A percentile compares a stretch with the other conserved stretches of the same genome.
Evolutionary conservation across 2,888 invertebrate species (phyloP).

Genomic region (Harpalus rufipes): DNA sequence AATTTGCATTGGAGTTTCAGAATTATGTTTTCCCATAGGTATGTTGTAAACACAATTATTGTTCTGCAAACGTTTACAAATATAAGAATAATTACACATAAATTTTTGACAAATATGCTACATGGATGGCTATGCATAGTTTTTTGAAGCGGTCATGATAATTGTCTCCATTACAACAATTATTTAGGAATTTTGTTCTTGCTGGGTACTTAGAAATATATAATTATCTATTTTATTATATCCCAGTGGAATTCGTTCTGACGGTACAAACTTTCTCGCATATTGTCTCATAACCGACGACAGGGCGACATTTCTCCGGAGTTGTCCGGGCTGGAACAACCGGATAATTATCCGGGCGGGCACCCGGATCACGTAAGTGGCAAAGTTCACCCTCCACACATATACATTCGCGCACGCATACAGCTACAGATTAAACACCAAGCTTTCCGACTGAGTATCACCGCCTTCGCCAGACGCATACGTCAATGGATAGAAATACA

Average conservation of each 20-base stretch:
- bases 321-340: conserved; percentile 30
- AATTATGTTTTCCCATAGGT: too few relatives aligned
- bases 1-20: too few relatives aligned
- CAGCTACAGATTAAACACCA: neutral
- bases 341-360: conserved; percentile 48
- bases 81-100: too few relatives aligned
- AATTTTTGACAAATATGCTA: too few relatives aligned
- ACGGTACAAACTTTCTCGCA: neutral
- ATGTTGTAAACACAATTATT: too few relatives aligned
- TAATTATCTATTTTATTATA: too few relatives aligned
- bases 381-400: conserved; percentile 24
- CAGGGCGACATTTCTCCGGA: conserved; percentile 9
- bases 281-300: conserved; percentile 38
- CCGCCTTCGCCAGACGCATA: neutral
- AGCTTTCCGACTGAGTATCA: neutral
- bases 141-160: too few relatives aligned
- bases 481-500: neutral
- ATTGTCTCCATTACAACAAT: too few relatives aligned
- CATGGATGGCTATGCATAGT: too few relatives aligned
- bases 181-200: too few relatives aligned
- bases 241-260: neutral
- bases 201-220: too few relatives aligned
- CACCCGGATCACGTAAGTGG: conserved; percentile 38
- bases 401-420: neutral
- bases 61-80: too few relatives aligned